A percentile compares a stretch with the other conserved stretches of the same genome.
These are phyloP conservation scores for Cyanocitta stelleri DNA, from an alignment of 2,113 vertebrate genomes.

Conservation along the genomic window DNA sequence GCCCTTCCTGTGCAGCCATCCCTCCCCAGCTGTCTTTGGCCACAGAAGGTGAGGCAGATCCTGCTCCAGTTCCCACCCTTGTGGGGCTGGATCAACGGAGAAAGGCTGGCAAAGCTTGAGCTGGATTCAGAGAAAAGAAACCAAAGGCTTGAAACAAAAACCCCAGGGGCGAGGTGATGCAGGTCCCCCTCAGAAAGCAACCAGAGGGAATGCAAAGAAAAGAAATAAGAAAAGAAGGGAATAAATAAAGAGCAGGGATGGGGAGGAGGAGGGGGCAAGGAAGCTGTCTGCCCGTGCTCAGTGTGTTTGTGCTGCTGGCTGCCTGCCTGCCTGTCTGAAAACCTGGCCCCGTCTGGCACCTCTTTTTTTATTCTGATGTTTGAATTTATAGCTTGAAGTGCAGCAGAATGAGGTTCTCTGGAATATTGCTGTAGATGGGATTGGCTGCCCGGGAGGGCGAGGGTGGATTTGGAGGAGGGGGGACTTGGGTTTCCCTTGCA, in stretches of 20 bases:
- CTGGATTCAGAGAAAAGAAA: neutral
- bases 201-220: neutral
- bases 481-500: neutral
- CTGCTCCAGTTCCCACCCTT: neutral
- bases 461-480: neutral
- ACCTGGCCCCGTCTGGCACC: constrained; percentile 1
- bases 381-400: neutral
- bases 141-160: neutral
- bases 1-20: neutral
- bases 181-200: neutral
- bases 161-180: neutral
- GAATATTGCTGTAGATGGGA: neutral
- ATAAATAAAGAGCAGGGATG: neutral
- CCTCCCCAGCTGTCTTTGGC: neutral
- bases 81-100: neutral
- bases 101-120: neutral
- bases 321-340: neutral
- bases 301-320: neutral
- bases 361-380: neutral
- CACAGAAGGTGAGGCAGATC: neutral
- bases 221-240: neutral
- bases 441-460: neutral
- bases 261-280: neutral
- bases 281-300: neutral
- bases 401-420: neutral